phyloP scores from a whole-genome alignment of 2,888 invertebrate genomes.

The Epirrhoe tristata region DNA sequence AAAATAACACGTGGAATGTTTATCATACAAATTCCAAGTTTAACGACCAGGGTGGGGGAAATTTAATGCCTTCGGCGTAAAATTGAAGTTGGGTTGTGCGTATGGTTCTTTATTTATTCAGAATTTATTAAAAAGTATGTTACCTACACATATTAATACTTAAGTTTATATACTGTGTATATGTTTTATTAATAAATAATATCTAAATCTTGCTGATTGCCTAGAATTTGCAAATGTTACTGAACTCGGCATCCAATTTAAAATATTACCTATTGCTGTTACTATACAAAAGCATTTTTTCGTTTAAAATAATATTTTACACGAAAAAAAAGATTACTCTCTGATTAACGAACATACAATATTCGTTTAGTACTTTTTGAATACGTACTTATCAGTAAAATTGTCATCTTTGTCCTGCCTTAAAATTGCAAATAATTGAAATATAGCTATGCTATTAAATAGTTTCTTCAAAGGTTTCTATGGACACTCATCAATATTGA shows the following conservation, averaged over 20 bases:
- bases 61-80: slow-evolving; percentile 41
- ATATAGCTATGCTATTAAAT: background rate
- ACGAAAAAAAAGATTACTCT: too few species aligned
- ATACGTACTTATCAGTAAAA: too few species aligned
- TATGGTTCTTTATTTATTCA: slow-evolving; percentile 28
- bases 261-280: too few species aligned
- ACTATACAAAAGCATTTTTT: too few species aligned
- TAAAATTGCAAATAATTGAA: too few species aligned
- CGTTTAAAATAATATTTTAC: too few species aligned
- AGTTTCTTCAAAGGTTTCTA: slow-evolving; percentile 15
- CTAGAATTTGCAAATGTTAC: slow-evolving; percentile 42
- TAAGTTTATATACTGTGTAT: too few species aligned
- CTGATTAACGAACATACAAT: too few species aligned
- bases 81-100: slow-evolving; percentile 44
- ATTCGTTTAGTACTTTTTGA: too few species aligned
- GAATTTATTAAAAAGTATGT: slow-evolving; percentile 17
- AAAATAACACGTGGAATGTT: slow-evolving; percentile 70
- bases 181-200: background rate
- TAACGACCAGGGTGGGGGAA: slow-evolving; percentile 59
- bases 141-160: background rate
- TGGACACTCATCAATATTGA: slow-evolving; percentile 36
- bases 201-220: slow-evolving; percentile 42
- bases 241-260: too few species aligned
- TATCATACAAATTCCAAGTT: slow-evolving; percentile 63
- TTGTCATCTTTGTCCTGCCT: background rate